Evolutionary conservation across 2,797 vertebrate genomes (phyloP).

Genomic region (Myotis myotis): DNA sequence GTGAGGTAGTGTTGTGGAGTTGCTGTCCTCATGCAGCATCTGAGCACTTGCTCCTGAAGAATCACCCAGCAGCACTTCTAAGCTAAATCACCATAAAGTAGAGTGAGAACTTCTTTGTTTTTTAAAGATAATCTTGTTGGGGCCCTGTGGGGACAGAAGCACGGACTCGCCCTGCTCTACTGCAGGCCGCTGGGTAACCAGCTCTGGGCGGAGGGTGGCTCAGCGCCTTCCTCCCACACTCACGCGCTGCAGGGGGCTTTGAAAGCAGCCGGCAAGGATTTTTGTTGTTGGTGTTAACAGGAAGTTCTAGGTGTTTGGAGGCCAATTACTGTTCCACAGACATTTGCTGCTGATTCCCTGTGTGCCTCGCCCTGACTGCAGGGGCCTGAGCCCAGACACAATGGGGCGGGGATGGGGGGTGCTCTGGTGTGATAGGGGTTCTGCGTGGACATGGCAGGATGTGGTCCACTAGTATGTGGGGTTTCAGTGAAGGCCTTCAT

Average conservation of each 20-base stretch:
- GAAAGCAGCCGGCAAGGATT: neutral
- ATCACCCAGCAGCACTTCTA: neutral
- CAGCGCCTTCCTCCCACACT: fast-evolving
- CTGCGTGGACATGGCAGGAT: fast-evolving
- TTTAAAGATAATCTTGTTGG: neutral
- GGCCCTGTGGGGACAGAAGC: neutral
- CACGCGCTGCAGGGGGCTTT: fast-evolving
- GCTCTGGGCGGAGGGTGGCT: neutral
- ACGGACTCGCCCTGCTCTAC: fast-evolving
- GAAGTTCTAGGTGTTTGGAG: neutral
- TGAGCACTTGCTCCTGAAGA: neutral
- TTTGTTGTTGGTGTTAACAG: neutral
- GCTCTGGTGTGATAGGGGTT: neutral
- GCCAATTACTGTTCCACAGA: neutral
- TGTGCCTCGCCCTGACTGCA: fast-evolving
- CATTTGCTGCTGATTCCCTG: neutral
- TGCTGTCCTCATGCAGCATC: neutral
- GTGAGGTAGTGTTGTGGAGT: neutral
- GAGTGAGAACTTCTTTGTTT: neutral
- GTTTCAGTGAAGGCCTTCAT: neutral
- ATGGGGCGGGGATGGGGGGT: fast-evolving
- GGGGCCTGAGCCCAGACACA: neutral
- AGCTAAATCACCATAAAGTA: neutral
- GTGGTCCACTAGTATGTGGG: neutral
- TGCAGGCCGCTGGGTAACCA: neutral